Evolutionary conservation across 2,113 vertebrate genomes (phyloP), one percentile per base, ranked within the genome.

Genomic region (Prinia subflava): DNA sequence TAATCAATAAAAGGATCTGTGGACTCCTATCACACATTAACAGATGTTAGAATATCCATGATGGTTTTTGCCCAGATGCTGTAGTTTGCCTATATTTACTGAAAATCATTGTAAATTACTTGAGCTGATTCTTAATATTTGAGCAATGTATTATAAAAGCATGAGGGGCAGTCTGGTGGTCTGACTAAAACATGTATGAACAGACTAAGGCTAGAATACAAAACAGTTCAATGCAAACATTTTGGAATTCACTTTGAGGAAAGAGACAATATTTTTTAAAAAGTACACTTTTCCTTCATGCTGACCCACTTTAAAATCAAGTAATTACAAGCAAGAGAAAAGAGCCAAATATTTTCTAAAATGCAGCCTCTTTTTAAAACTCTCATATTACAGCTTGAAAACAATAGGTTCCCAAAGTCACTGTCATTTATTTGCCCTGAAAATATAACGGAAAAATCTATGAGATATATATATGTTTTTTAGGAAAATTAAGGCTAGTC

Each of bases 361-460:
- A 30, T 28, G 9, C 4, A 35, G 3, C 2, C 2, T 5, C 2
- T 57, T 62, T 75, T 67, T 57, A 70, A 35, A 4, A 71, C 25
- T 37, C 13, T 59, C 15, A 57, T 1, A 15, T 44, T 53, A 63
- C 37, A 86, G 3, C 5, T 63, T 25, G 20, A 53, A 85, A 82
- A 7, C 3, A 5, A 17, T 4, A 59, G 5, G 25, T 41, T 70
- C 10, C 7, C 13, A 41, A n/a, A 79, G 13, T 22, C 52, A 30
- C 9, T 63, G 9, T 52, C 13, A 22, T 37, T 63, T 37, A 35
- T 37, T 1, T 3, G 0, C 21, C 3, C 8, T 31, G 16, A 57
- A 83, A 71, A 83, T 55, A 37, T 6, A 76, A n/a, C 10, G 3
- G 28, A 47, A 41, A 81, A 65, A 13, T 5, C 5, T 41, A 27